Evolutionary conservation across 2,888 invertebrate species (phyloP), one percentile per base, ranked within the genome.

Genomic region (Coelopa pilipes): DNA sequence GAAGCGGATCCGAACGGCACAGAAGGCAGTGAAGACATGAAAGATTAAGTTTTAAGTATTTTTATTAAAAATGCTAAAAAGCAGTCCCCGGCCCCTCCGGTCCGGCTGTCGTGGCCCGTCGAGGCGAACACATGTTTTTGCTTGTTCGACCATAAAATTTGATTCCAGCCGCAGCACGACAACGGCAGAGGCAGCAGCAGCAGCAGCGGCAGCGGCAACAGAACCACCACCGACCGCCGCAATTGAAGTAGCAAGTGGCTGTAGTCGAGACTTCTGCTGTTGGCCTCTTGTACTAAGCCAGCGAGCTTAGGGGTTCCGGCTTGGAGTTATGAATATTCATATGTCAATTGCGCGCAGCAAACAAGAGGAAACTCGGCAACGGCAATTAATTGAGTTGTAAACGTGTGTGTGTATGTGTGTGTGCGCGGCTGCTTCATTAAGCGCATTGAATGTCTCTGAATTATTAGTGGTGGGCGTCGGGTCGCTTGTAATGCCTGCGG

Each of bases 311-410:
- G 49, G 19, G 50, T 19, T 66, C 49, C 21, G n/a, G 24, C 55
- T n/a, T 46, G 19, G 34, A 34, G 2, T 34, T 17, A 69, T 57
- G 47, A 65, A 57, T 55, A 57, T 69, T 55, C 57, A 69, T 57
- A 69, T 49, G 66, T 66, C 24, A 66, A 66, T 66, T 49, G 50
- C 15, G 15, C 15, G 13, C 17, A 66, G 66, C n/a, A 11, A 12
- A 2, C 62, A 63, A n/a, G 47, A 34, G 19, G 57, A 11, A 19
- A 11, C 12, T 1, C 21, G 10, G 57, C 24, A 55, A 53, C 53
- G 21, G 17, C 53, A 53, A 59, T 34, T 4, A 34, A 34, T 34
- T 34, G 34, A 34, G 34, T 34, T 34, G 34, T 34, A 34, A 34
- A 34, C 2, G 34, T 34, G 34, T 34, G 34, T 34, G 34, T n/a